phyloP scores from a whole-genome alignment of 2,113 vertebrate species.

The Sprattus sprattus region DNA sequence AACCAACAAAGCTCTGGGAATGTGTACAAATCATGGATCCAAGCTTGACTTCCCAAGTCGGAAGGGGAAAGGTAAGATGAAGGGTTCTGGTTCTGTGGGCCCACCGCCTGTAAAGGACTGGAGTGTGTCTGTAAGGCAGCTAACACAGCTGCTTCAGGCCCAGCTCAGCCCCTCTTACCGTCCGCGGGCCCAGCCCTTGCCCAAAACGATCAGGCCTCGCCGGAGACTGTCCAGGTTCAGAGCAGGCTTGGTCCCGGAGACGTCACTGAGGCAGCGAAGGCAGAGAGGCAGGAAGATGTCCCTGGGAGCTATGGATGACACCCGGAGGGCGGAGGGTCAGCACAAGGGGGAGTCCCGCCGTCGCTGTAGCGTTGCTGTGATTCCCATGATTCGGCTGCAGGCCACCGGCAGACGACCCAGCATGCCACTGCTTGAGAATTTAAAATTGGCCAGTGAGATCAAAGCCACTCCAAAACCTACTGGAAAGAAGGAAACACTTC shows the following conservation, averaged over 20 bases:
- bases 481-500: neutral
- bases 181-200: conserved; percentile 31
- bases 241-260: neutral
- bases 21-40: neutral
- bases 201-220: neutral
- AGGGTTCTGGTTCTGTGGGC: neutral
- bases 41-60: neutral
- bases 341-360: neutral
- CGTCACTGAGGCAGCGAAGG: neutral
- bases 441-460: conserved; percentile 29
- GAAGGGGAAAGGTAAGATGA: neutral
- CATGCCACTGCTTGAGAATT: neutral
- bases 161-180: conserved; percentile 46
- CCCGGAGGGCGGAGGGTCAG: neutral
- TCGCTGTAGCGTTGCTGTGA: conserved; percentile 25
- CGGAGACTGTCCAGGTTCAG: neutral
- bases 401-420: neutral
- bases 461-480: conserved; percentile 39
- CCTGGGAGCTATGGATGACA: conserved; percentile 24
- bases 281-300: conserved; percentile 41
- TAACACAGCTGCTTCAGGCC: conserved; percentile 28
- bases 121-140: conserved; percentile 31
- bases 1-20: conserved; percentile 2
- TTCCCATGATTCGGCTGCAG: conserved; percentile 14
- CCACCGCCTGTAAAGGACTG: conserved; percentile 13